Evolutionary conservation across 1,140 invertebrate genomes (phyloP).

Genomic region (Solenopsis fugax): DNA sequence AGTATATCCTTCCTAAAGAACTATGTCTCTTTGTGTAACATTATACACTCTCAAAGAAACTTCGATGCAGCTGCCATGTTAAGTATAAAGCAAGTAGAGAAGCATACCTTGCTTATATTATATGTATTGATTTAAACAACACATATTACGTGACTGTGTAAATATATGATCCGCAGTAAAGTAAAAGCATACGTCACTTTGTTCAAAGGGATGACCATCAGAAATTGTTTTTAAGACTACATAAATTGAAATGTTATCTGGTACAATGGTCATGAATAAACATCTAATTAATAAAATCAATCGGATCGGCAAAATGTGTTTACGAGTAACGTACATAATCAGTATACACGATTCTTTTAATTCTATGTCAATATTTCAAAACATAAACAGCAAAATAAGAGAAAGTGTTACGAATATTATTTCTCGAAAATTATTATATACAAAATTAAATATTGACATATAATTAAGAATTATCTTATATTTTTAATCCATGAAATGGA

Average conservation of each 20-base stretch:
- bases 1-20: background rate
- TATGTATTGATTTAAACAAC: background rate
- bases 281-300: background rate
- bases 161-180: background rate
- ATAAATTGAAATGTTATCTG: background rate
- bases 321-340: slow-evolving; percentile 10
- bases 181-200: slow-evolving; percentile 3
- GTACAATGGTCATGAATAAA: background rate
- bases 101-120: background rate
- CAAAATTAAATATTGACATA: slow-evolving; percentile 2
- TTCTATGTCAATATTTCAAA: slow-evolving; percentile 1
- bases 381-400: background rate
- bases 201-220: background rate
- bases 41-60: background rate
- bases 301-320: background rate
- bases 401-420: background rate
- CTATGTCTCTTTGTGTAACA: background rate
- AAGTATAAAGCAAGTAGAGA: slow-evolving; percentile 37
- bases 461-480: slow-evolving; percentile 19
- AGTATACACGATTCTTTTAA: slow-evolving; percentile 7
- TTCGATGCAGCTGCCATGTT: slow-evolving; percentile 7
- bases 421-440: background rate
- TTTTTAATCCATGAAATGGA: background rate
- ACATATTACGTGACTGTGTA: background rate
- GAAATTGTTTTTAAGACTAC: background rate